These are phyloP conservation scores for Aspidiotus rigidus DNA, from an alignment of 2,888 invertebrate genomes.

Conservation along the genomic window DNA sequence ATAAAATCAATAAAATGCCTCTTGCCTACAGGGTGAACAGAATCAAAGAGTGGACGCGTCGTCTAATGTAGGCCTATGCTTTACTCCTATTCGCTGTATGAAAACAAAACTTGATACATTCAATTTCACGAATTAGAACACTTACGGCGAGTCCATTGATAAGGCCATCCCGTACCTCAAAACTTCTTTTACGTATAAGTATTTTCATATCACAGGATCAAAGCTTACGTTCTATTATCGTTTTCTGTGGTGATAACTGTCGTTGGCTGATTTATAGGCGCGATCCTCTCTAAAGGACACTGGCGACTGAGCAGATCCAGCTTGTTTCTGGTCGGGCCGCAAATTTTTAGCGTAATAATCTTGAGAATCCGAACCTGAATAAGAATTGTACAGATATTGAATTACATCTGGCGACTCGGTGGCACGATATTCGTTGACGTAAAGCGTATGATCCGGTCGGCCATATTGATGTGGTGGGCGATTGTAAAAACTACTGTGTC, in stretches of 20 bases:
- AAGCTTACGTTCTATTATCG: too few relatives aligned
- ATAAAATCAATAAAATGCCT: too few relatives aligned
- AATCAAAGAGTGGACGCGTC: too few relatives aligned
- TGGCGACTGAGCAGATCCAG: conserved; percentile 20
- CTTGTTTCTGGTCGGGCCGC: not conserved
- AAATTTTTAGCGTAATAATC: conserved; percentile 22
- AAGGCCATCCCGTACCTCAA: too few relatives aligned
- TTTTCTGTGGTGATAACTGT: conserved; percentile 32
- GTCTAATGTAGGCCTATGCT: too few relatives aligned
- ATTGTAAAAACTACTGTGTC: conserved; percentile 43
- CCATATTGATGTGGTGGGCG: conserved; percentile 53
- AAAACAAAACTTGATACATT: too few relatives aligned
- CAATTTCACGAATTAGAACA: too few relatives aligned
- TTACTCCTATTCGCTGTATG: too few relatives aligned
- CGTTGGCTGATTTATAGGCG: conserved; percentile 37
- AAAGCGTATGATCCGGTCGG: conserved; percentile 47
- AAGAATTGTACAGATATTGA: conserved; percentile 36
- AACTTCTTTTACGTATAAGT: too few relatives aligned
- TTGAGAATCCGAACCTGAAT: conserved; percentile 13
- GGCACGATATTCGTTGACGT: conserved; percentile 18
- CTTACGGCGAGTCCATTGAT: too few relatives aligned
- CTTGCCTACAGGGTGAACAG: too few relatives aligned
- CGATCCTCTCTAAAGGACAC: conserved; percentile 36
- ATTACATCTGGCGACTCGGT: conserved; percentile 26
- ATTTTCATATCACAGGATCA: too few relatives aligned